Evolutionary conservation across 1,140 invertebrate species (phyloP).

Genomic region (Drosophila tsacasi): DNA sequence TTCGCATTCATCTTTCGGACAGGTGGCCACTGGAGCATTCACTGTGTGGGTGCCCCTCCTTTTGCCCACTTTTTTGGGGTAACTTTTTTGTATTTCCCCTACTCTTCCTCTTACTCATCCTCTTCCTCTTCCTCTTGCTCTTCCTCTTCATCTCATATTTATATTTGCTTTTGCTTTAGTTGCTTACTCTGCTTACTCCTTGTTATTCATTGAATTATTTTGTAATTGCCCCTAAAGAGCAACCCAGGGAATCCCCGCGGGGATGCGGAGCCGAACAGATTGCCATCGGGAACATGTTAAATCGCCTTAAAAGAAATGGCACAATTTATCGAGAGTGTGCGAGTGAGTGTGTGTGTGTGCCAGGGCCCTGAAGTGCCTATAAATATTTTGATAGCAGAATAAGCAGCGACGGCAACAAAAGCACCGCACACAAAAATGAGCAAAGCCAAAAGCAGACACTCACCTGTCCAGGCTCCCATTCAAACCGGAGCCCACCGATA

Average conservation of each 20-base stretch:
- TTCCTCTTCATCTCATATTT: slow-evolving; percentile 33
- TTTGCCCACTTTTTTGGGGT: slow-evolving; percentile 36
- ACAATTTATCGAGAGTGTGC: slow-evolving; percentile 42
- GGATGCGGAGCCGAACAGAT: slow-evolving; percentile 7
- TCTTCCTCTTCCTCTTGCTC: background rate
- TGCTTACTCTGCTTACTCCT: slow-evolving; percentile 32
- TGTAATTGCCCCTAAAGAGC: slow-evolving; percentile 64
- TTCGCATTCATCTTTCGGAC: slow-evolving; percentile 34
- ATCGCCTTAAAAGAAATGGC: slow-evolving; percentile 56
- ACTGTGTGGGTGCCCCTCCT: background rate
- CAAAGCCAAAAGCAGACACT: slow-evolving; percentile 66
- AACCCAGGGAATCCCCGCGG: slow-evolving; percentile 29
- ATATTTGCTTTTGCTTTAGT: slow-evolving; percentile 27
- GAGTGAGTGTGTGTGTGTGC: slow-evolving; percentile 6
- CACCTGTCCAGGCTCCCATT: slow-evolving; percentile 64
- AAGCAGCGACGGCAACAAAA: slow-evolving; percentile 28
- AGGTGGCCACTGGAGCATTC: slow-evolving; percentile 40
- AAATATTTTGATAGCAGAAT: slow-evolving; percentile 73
- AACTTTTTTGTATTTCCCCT: background rate
- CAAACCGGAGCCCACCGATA: slow-evolving; percentile 18
- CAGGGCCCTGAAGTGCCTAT: slow-evolving; percentile 54
- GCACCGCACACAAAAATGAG: slow-evolving; percentile 35
- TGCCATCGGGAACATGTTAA: slow-evolving; percentile 45
- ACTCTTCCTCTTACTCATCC: background rate
- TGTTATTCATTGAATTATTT: slow-evolving; percentile 80